phyloP scores from a whole-genome alignment of 2,888 invertebrate species.

The Calliphora vomitoria region DNA sequence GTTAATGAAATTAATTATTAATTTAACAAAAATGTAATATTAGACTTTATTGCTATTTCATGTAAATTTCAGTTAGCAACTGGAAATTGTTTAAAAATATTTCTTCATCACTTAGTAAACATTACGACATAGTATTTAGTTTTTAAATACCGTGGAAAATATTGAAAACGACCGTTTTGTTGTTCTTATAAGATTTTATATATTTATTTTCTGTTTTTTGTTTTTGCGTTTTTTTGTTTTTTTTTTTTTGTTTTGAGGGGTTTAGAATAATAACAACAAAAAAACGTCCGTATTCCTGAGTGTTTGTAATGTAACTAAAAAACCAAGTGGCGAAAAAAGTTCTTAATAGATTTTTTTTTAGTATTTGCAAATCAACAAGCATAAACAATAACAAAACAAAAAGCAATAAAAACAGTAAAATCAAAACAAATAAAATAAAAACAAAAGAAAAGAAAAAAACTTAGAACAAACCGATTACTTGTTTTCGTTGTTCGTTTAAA shows the following conservation, averaged over 20 bases:
- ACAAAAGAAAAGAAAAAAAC: slow-evolving; percentile 28
- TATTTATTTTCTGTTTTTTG: background rate
- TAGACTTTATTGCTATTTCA: slow-evolving; percentile 37
- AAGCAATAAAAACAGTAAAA: slow-evolving; percentile 32
- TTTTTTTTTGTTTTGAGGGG: too few relatives aligned
- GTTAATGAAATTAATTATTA: background rate
- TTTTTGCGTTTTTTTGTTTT: background rate
- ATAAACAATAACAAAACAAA: slow-evolving; percentile 39
- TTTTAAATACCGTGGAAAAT: slow-evolving; percentile 32
- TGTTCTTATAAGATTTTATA: slow-evolving; percentile 1
- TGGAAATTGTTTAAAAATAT: slow-evolving; percentile 24
- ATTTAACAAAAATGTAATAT: background rate
- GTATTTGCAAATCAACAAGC: slow-evolving; percentile 59
- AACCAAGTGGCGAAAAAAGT: slow-evolving; percentile 32
- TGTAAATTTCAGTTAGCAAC: slow-evolving; percentile 58
- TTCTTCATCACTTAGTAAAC: slow-evolving; percentile 12
- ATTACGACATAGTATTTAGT: slow-evolving; percentile 13
- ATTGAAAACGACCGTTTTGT: slow-evolving; percentile 36
- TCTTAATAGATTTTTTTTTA: slow-evolving; percentile 44
- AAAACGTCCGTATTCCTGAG: slow-evolving; percentile 70
- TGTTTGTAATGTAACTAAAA: slow-evolving; percentile 71
- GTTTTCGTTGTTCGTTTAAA: slow-evolving; percentile 24
- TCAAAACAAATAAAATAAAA: slow-evolving; percentile 29
- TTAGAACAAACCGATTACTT: slow-evolving; percentile 47
- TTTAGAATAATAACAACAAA: slow-evolving; percentile 46